These are phyloP conservation scores for Chaetodon auriga DNA, from an alignment of 2,113 vertebrate species.

Conservation along the genomic window DNA sequence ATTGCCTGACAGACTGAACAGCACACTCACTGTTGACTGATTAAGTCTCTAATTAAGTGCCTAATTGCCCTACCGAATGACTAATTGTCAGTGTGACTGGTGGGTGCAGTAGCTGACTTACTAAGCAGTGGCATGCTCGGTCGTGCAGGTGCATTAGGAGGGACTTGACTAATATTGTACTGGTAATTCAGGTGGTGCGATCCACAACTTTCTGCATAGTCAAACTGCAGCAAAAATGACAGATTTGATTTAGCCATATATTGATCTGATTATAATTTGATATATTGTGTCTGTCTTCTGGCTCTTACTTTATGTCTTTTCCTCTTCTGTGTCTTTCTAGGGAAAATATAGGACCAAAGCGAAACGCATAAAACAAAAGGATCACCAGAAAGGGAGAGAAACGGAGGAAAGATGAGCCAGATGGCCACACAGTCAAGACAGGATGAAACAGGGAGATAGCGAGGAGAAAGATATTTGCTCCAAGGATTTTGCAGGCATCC, in stretches of 20 bases:
- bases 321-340: background rate
- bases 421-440: conserved; percentile 38
- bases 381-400: too few relatives aligned
- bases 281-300: too few relatives aligned
- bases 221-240: too few relatives aligned
- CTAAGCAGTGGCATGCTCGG: background rate
- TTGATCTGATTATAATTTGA: too few relatives aligned
- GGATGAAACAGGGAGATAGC: conserved; percentile 41
- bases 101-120: background rate
- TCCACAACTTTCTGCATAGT: too few relatives aligned
- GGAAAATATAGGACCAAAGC: background rate
- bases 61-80: conserved; percentile 5
- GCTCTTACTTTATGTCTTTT: background rate
- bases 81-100: conserved; percentile 9
- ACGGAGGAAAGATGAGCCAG: background rate
- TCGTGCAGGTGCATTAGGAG: background rate
- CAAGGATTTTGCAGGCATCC: conserved; percentile 29
- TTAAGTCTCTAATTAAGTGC: conserved; percentile 27
- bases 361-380: background rate
- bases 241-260: too few relatives aligned
- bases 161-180: background rate
- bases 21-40: conserved; percentile 25
- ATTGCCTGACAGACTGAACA: background rate
- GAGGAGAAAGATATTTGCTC: conserved; percentile 12
- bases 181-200: background rate